Evolutionary conservation across 2,113 vertebrate genomes (phyloP).

Genomic region (Pomatorhinus ruficollis): DNA sequence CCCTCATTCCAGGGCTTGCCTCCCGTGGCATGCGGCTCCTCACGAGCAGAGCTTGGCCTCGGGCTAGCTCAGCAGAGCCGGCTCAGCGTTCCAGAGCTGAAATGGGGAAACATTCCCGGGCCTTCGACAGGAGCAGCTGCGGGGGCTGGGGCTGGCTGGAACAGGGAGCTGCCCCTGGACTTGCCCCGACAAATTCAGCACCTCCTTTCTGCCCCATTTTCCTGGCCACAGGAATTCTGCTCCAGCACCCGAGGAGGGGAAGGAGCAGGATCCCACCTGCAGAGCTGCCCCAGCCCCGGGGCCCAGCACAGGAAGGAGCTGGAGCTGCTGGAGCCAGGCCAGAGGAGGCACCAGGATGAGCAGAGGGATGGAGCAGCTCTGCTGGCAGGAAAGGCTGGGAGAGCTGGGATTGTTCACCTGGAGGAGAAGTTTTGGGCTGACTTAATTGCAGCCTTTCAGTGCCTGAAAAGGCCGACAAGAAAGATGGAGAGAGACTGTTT

Average conservation of each 20-base stretch:
- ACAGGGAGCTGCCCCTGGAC: not conserved
- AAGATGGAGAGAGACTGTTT: not conserved
- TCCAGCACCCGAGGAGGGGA: fast-evolving
- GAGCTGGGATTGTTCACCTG: not conserved
- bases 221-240: not conserved
- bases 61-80: not conserved
- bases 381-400: not conserved
- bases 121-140: fast-evolving
- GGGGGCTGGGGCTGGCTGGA: fast-evolving
- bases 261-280: not conserved
- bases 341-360: not conserved
- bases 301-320: not conserved
- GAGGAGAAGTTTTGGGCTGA: not conserved
- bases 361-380: not conserved
- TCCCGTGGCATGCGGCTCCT: fast-evolving
- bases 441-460: fast-evolving
- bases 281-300: not conserved
- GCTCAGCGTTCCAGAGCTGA: not conserved
- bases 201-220: not conserved
- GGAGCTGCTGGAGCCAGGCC: not conserved
- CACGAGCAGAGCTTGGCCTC: not conserved
- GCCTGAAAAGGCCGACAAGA: not conserved
- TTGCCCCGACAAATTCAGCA: fast-evolving
- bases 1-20: not conserved
- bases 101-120: fast-evolving